These are phyloP conservation scores for Mus musculus DNA, from an alignment of 2,113 vertebrate species.

Conservation along the genomic window GRCm39 chr3:137138001-137138500, in stretches of 20 bases:
- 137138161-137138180: background rate
- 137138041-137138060: constrained; percentile 36
- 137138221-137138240: background rate
- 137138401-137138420: background rate
- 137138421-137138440: background rate
- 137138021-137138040: background rate
- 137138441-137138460: background rate
- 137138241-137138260: constrained; percentile 13
- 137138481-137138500: background rate
- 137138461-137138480: background rate
- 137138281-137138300: constrained; percentile 33
- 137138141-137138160: constrained; percentile 43
- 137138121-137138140: constrained; percentile 16
- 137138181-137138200: constrained; percentile 49
- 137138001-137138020: background rate
- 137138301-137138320: background rate
- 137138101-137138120: background rate
- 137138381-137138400: background rate
- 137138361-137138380: background rate
- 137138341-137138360: constrained; percentile 15
- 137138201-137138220: constrained; percentile 2
- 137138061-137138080: background rate
- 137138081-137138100: constrained; percentile 24
- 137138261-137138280: constrained; percentile 56
- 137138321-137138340: background rate